Percentiles rank a stretch among this genome's conserved stretches.
phyloP scores from a whole-genome alignment of 2,888 invertebrate species.

The Lagria hirta region DNA sequence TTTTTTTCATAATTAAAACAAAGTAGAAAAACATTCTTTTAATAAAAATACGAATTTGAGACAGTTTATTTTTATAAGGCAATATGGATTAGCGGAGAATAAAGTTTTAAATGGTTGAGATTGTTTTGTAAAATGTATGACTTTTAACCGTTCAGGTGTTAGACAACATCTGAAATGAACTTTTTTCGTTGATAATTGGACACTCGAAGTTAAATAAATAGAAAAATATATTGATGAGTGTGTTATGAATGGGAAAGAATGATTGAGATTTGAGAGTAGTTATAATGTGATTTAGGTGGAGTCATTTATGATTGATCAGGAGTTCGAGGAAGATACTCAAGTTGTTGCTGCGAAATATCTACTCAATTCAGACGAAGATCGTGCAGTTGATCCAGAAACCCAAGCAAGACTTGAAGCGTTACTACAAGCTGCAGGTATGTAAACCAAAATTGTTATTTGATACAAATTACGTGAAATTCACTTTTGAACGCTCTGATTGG shows the following conservation, averaged over 20 bases:
- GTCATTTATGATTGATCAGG: slow-evolving; percentile 70
- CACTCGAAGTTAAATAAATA: neutral
- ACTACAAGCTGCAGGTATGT: slow-evolving; percentile 84
- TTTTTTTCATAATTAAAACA: no score
- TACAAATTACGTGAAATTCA: no score
- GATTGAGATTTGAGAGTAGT: slow-evolving; percentile 24
- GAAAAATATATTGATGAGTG: slow-evolving; percentile 4
- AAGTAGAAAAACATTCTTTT: no score
- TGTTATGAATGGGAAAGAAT: slow-evolving; percentile 16
- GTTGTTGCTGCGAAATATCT: slow-evolving; percentile 66
- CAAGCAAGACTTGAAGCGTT: slow-evolving; percentile 90
- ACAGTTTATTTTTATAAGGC: no score
- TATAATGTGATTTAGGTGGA: slow-evolving; percentile 61
- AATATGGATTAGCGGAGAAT: no score
- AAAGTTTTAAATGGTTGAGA: no score
- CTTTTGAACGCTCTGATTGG: no score
- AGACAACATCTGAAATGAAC: no score
- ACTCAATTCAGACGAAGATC: slow-evolving; percentile 64
- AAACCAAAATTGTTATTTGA: slow-evolving; percentile 3
- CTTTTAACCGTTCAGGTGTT: no score
- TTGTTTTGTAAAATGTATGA: no score
- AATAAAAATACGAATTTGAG: no score
- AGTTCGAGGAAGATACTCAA: slow-evolving; percentile 65
- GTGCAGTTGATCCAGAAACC: slow-evolving; percentile 80
- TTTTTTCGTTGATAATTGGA: neutral